Percentiles rank a stretch among this genome's conserved stretches.
Conservation (phyloP, 2,113 vertebrate species). For the Eretmochelys imbricata region DNA sequence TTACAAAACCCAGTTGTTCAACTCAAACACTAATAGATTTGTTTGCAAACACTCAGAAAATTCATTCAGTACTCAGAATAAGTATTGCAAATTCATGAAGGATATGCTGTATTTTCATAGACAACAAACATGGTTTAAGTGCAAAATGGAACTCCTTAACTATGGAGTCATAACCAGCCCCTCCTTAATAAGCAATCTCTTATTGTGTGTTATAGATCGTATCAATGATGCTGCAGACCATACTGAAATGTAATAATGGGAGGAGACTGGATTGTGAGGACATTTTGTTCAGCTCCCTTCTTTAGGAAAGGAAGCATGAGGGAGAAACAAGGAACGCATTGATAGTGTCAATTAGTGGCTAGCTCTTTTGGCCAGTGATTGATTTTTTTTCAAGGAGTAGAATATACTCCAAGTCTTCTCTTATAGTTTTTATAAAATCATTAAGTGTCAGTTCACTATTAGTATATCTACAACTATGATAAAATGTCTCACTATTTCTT, state of each 20-base stretch:
- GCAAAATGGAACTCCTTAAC: neutral
- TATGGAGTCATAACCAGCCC: neutral
- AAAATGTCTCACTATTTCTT: neutral
- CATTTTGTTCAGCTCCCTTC: neutral
- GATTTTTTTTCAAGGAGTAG: neutral
- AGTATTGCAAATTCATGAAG: no score
- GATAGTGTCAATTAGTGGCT: accelerated
- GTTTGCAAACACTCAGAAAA: no score
- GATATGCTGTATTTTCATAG: neutral
- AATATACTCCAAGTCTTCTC: neutral
- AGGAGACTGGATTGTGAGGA: neutral
- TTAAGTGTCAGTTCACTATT: neutral
- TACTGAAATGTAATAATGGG: neutral
- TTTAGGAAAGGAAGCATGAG: neutral
- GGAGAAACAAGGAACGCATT: accelerated
- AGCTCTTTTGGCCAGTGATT: neutral
- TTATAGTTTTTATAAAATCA: neutral
- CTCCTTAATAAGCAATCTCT: no score
- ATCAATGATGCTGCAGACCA: neutral
- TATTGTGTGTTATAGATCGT: neutral
- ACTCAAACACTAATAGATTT: no score
- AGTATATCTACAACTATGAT: neutral
- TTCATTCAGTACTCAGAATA: no score
- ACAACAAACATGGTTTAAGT: neutral
- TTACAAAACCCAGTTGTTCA: no score